Evolutionary conservation across 2,113 vertebrate genomes (phyloP), one percentile per base, ranked within the genome.

Genomic region (Dermatemys mawii): DNA sequence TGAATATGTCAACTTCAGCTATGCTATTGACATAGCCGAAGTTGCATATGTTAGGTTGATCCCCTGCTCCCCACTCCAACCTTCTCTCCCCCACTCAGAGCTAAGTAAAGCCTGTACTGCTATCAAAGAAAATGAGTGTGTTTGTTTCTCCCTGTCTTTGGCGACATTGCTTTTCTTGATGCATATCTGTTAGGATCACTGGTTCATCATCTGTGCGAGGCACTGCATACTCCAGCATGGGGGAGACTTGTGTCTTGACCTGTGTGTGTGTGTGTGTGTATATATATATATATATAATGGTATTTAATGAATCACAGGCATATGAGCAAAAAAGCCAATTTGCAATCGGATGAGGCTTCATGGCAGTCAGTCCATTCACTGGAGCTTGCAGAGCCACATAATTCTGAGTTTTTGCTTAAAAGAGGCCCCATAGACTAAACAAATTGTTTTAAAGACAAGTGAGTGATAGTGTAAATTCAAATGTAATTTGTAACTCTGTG

Each of bases 401-500:
- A 90, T 24, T 76, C 86, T 78, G 46, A 60, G 75, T 93, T 86
- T 91, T 84, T 92, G 83, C 67, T 88, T 88, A 88, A 88, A 81
- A 75, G 67, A 90, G 78, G 80, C 49, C 53, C 81, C 57, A 85
- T 51, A 76, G 50, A 67, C 89, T 91, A 83, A 92, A 80, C n/a
- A 51, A 35, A 54, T 49, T 92, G 78, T 78, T 97, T 95, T 92
- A 75, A 94, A 97, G 92, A 94, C 80, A 73, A 83, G 19, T 48
- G 85, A 70, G 46, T 81, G 55, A 49, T 50, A 5, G 41, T 44
- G 26, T 55, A 60, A 11, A 27, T 84, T 92, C 54, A 38, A 70
- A 41, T 76, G 17, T 14, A 35, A 16, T 63, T 89, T 83, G 48
- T 85, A 57, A 44, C 79, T 86, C 22, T 51, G 32, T 81, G 54